phyloP scores from a whole-genome alignment of 1,140 invertebrate genomes.

The Ceratina japonica region DNA sequence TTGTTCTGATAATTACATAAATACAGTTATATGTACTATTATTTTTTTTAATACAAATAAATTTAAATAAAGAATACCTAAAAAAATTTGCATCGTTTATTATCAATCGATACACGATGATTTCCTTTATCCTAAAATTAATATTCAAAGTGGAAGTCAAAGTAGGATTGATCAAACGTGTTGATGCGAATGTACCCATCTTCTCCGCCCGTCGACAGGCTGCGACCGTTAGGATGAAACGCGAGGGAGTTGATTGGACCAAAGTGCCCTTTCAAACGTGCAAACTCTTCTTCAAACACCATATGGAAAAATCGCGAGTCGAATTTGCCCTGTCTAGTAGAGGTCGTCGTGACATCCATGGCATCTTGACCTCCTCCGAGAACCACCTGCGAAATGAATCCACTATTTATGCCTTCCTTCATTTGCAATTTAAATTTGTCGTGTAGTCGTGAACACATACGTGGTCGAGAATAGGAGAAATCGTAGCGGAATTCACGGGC shows the following conservation, averaged over 20 bases:
- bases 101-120: constrained; percentile 20
- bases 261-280: constrained; percentile 98
- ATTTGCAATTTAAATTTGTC: too few relatives aligned
- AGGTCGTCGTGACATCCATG: constrained; percentile 99
- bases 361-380: constrained; percentile 99
- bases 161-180: constrained; percentile 97
- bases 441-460: constrained; percentile 78
- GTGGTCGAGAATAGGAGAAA: constrained; percentile 96
- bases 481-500: constrained; percentile 97
- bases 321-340: constrained; percentile 97
- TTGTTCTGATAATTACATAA: not conserved
- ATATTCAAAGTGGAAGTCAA: constrained; percentile 98
- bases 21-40: not conserved
- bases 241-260: constrained; percentile 99
- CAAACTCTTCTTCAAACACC: constrained; percentile 99
- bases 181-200: constrained; percentile 99
- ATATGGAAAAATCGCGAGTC: constrained; percentile 99
- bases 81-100: constrained; percentile 29
- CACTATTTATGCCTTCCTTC: not conserved
- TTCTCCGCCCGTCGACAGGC: constrained; percentile 98
- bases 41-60: not conserved
- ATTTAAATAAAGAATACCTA: too few relatives aligned
- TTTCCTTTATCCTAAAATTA: constrained; percentile 71
- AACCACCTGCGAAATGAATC: constrained; percentile 83
- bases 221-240: constrained; percentile 98